phyloP scores from a whole-genome alignment of 2,888 invertebrate species.

The Drosophila formosana region DNA sequence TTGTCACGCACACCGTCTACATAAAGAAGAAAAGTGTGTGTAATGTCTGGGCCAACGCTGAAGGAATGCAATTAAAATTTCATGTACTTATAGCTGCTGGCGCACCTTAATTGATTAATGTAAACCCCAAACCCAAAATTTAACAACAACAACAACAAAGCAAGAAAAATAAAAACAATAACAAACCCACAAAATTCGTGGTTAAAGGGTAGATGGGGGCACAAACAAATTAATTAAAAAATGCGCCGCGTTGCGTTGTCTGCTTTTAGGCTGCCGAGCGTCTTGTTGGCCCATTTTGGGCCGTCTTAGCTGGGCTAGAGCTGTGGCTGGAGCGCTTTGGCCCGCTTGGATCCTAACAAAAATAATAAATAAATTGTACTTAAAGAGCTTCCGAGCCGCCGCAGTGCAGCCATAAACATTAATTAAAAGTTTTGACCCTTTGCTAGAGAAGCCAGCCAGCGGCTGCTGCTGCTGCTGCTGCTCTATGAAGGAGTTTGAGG shows the following conservation, averaged over 20 bases:
- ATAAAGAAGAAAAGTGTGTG: constrained; percentile 11
- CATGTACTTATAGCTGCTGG: constrained; percentile 49
- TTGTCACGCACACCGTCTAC: constrained; percentile 56
- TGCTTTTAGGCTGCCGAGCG: constrained; percentile 50
- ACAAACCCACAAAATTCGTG: constrained; percentile 31
- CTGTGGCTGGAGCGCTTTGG: neutral
- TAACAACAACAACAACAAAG: neutral
- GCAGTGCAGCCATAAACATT: constrained; percentile 78
- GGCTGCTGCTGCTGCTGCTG: constrained; percentile 3
- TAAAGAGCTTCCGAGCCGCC: constrained; percentile 65
- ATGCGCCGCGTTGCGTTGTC: constrained; percentile 42
- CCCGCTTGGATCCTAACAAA: constrained; percentile 17
- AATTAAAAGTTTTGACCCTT: constrained; percentile 79
- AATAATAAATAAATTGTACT: constrained; percentile 72
- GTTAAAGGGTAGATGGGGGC: constrained; percentile 25
- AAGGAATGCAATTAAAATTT: constrained; percentile 63
- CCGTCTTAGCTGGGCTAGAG: constrained; percentile 38
- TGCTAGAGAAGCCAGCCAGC: constrained; percentile 17
- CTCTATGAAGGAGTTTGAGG: constrained; percentile 7
- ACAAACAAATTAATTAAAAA: constrained; percentile 67
- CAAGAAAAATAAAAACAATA: constrained; percentile 27
- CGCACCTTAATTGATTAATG: constrained; percentile 65
- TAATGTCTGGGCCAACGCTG: constrained; percentile 35
- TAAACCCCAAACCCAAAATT: constrained; percentile 15
- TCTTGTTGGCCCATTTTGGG: constrained; percentile 17